These are phyloP conservation scores for Dicrostonyx torquatus DNA, from an alignment of 2,797 vertebrate genomes.

Conservation along the genomic window DNA sequence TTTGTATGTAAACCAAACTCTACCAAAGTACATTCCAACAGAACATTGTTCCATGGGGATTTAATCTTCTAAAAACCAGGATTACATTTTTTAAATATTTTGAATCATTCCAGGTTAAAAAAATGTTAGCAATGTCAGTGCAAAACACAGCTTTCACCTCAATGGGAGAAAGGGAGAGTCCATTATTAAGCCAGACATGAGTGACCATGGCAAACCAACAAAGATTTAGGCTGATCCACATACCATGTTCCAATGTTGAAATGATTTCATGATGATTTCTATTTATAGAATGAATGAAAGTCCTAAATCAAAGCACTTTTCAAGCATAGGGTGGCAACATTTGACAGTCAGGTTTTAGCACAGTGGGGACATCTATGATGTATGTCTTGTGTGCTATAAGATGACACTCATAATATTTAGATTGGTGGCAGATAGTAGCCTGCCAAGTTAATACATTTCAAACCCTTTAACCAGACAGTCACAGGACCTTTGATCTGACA, in stretches of 20 bases:
- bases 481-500: neutral
- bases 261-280: neutral
- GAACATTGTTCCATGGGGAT: neutral
- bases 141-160: neutral
- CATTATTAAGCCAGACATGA: neutral
- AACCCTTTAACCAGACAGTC: neutral
- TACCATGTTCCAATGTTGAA: neutral
- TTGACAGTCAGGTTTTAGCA: neutral
- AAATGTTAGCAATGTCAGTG: neutral
- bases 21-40: neutral
- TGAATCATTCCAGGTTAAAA: neutral
- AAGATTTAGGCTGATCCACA: neutral
- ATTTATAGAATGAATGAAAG: neutral
- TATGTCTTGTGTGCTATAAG: neutral
- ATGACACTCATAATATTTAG: neutral
- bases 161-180: neutral
- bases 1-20: neutral
- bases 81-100: constrained; percentile 14
- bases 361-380: neutral
- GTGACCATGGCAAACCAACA: neutral
- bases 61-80: neutral
- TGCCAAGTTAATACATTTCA: neutral
- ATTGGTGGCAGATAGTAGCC: neutral
- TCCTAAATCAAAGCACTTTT: neutral
- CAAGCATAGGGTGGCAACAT: neutral